phyloP scores from a whole-genome alignment of 2,888 invertebrate genomes.

The Pollenia labialis region DNA sequence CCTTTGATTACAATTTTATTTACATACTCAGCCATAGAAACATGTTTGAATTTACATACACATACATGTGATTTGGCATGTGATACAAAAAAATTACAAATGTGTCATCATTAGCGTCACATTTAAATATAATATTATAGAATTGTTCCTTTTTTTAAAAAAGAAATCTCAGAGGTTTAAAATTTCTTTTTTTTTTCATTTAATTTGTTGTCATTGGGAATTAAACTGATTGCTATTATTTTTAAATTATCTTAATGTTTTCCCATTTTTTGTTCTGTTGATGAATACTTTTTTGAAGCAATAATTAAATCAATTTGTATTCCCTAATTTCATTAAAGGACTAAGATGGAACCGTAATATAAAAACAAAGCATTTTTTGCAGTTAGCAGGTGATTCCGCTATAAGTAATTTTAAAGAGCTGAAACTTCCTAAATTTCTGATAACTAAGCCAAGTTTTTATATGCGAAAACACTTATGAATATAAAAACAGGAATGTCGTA shows the following conservation, averaged over 20 bases:
- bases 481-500: too few relatives aligned
- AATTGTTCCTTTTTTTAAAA: neutral
- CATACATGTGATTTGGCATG: neutral
- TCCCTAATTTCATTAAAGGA: neutral
- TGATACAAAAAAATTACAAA: neutral
- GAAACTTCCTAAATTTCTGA: too few relatives aligned
- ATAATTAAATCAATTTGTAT: neutral
- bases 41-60: neutral
- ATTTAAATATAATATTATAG: conserved; percentile 31
- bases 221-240: conserved; percentile 34
- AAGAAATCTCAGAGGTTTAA: neutral
- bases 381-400: too few relatives aligned
- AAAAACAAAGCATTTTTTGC: neutral
- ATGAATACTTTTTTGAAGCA: too few relatives aligned
- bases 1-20: neutral
- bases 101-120: conserved; percentile 42
- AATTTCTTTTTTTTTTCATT: neutral
- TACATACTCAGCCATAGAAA: too few relatives aligned
- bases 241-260: conserved; percentile 6
- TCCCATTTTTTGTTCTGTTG: neutral
- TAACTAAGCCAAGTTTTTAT: neutral
- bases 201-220: conserved; percentile 37
- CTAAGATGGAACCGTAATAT: neutral
- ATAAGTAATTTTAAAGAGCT: too few relatives aligned
- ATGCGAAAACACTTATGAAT: neutral